phyloP scores from a whole-genome alignment of 2,888 invertebrate species.

The Petrophora chlorosata region DNA sequence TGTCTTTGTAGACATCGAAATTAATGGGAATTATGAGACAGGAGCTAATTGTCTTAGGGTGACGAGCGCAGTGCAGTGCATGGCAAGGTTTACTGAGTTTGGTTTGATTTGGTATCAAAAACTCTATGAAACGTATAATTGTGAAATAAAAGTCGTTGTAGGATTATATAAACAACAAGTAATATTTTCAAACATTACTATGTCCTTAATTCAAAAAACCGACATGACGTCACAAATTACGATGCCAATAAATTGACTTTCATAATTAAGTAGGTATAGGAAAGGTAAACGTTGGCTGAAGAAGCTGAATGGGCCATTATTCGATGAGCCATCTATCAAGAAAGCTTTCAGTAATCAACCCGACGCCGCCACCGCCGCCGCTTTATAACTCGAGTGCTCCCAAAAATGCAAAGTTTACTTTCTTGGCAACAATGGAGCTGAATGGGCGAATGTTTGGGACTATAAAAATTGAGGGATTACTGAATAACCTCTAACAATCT shows the following conservation, averaged over 20 bases:
- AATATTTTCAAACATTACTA: not conserved
- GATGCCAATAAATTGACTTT: constrained; percentile 28
- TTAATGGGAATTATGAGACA: no score
- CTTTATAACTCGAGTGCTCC: constrained; percentile 37
- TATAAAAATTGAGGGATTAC: no score
- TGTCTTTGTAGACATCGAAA: no score
- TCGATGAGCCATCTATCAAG: constrained; percentile 72
- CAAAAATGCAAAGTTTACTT: constrained; percentile 36
- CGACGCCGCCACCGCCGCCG: no score
- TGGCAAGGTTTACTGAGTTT: no score
- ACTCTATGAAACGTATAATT: no score
- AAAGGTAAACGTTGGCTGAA: constrained; percentile 34
- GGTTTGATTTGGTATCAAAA: no score
- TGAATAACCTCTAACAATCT: no score
- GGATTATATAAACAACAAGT: no score
- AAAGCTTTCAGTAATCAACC: constrained; percentile 66
- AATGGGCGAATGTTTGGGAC: constrained; percentile 18
- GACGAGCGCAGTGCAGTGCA: no score
- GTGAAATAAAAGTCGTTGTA: no score
- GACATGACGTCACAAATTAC: constrained; percentile 26
- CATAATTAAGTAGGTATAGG: constrained; percentile 38
- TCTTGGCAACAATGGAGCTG: constrained; percentile 23
- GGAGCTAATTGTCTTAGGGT: no score
- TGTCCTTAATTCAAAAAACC: not conserved
- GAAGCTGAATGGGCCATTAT: constrained; percentile 66